Evolutionary conservation across 2,113 vertebrate species (phyloP), one percentile per base, ranked within the genome.

Genomic region (Phaethornis superciliosus): DNA sequence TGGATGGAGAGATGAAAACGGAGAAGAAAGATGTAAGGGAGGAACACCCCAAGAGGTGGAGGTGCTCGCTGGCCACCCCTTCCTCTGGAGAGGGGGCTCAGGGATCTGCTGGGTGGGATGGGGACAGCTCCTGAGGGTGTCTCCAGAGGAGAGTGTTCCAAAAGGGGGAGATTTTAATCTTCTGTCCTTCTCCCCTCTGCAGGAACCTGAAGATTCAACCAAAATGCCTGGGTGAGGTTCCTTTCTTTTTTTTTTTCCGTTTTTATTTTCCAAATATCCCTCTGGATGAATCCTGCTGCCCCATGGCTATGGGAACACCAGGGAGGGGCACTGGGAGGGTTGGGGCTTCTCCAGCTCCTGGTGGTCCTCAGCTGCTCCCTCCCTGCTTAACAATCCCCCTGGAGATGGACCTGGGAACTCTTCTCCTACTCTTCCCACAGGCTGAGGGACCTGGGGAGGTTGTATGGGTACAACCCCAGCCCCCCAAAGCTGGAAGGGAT

Each of bases 131-230:
- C 35, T 52, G 23, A 1, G 28, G 30, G 35, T 46, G 77, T 7
- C 27, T 27, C 33, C 35, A 2, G 2, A 1, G 26, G 9, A 30
- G 32, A 5, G 7, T 2, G 16, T 33, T 67, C 3, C 1, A 3
- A 4, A 9, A 16, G 8, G 24, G 54, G 67, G 51, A 27, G 19
- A 19, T 44, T 37, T 75, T 91, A 82, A 88, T 4, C 47, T 22
- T n/a, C 20, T n/a, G 3, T 77, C 3, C 47, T 88, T 93, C 87
- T 74, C 42, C 19, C 10, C 6, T 59, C 95, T 5, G 20, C 93
- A 99, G 99, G 99, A 98, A 12, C 47, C 98, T 1, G 98, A 98
- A 32, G 98, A 98, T 9, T 16, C 94, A 2, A 51, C 19, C 96
- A 98, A 96, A 90, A 42, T 55, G 7, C 15, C 91, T 0, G 22